Evolutionary conservation across 2,888 invertebrate genomes (phyloP).

Genomic region (Cephus rjabovi): DNA sequence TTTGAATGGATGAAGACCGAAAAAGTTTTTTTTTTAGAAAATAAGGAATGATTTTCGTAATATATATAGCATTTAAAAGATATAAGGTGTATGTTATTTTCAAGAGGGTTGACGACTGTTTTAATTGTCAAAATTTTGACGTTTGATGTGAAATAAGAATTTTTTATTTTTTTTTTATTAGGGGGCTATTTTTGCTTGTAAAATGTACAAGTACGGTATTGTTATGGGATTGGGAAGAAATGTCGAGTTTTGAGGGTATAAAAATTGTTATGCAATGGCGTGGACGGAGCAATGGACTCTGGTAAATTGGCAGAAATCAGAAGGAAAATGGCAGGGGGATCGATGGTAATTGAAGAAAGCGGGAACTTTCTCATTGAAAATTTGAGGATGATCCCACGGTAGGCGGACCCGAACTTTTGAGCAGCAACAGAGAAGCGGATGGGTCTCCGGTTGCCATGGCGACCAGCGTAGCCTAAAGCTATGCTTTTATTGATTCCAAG

Average conservation of each 20-base stretch:
- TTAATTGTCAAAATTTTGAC: no score
- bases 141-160: neutral
- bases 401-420: conserved; percentile 55
- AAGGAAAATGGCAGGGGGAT: conserved; percentile 1
- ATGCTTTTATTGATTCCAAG: conserved; percentile 67
- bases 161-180: no score
- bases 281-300: conserved; percentile 2
- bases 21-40: no score
- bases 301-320: conserved; percentile 7
- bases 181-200: conserved; percentile 19
- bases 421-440: conserved; percentile 44
- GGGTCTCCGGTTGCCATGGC: conserved; percentile 61
- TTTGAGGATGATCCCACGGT: conserved; percentile 48
- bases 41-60: no score
- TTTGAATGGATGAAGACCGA: no score
- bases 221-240: neutral
- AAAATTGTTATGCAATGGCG: conserved; percentile 9
- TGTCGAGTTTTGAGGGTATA: conserved; percentile 7
- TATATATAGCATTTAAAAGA: no score
- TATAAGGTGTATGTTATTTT: no score
- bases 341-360: neutral
- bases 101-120: no score
- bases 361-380: conserved; percentile 31
- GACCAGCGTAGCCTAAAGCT: conserved; percentile 66
- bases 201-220: neutral